Conservation (phyloP, 2,888 invertebrate species). For the Acronicta alni region DNA sequence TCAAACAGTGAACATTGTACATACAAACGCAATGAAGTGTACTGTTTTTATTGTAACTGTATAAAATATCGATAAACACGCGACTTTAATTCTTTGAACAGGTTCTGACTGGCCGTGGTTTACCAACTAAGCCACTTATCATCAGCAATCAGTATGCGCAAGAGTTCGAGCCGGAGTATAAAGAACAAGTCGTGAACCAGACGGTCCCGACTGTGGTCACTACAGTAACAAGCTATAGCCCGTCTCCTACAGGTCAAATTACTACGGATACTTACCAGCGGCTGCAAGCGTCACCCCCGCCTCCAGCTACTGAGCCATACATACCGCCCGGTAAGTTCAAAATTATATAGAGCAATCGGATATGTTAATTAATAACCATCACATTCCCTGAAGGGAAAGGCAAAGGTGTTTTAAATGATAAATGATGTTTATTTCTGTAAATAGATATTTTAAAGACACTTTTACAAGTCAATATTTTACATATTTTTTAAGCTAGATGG, state of each 20-base stretch:
- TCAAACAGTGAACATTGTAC: conserved; percentile 2
- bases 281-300: conserved; percentile 78
- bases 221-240: conserved; percentile 62
- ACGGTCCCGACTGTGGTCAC: conserved; percentile 51
- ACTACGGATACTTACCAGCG: conserved; percentile 72
- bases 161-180: conserved; percentile 82
- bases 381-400: too few species aligned
- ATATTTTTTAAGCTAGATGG: too few species aligned
- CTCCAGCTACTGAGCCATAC: conserved; percentile 77
- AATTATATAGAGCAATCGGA: not conserved
- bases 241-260: conserved; percentile 68
- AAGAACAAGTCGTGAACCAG: conserved; percentile 63
- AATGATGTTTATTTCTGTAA: too few species aligned
- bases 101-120: conserved; percentile 82
- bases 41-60: conserved; percentile 26
- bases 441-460: too few species aligned
- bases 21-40: conserved; percentile 16
- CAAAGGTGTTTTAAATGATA: too few species aligned
- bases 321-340: conserved; percentile 77
- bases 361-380: too few species aligned
- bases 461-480: too few species aligned
- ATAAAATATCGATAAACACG: conserved; percentile 24
- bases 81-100: conserved; percentile 48
- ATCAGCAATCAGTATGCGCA: conserved; percentile 87
- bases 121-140: conserved; percentile 79